phyloP scores from a whole-genome alignment of 2,113 vertebrate genomes.

The Limanda limanda region DNA sequence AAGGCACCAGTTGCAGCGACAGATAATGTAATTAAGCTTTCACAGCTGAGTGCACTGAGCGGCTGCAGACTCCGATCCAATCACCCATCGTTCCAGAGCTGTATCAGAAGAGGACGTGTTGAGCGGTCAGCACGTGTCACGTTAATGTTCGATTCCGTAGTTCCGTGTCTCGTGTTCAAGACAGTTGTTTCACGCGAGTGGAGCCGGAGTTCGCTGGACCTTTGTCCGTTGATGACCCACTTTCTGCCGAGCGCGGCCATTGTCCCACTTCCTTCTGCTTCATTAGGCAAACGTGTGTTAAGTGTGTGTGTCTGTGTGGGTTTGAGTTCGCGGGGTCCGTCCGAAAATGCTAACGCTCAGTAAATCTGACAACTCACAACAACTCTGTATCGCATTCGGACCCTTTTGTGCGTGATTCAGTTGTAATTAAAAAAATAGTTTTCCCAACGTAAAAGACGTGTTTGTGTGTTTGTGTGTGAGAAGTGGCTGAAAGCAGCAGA shows the following conservation, averaged over 20 bases:
- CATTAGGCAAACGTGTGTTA: constrained; percentile 35
- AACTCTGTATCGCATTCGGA: no score
- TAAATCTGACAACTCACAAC: background rate
- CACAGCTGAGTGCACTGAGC: constrained; percentile 61
- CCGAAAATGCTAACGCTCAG: background rate
- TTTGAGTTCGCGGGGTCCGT: background rate
- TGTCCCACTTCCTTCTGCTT: constrained; percentile 58
- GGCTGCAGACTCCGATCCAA: constrained; percentile 43
- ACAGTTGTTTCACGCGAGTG: background rate
- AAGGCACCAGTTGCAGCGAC: constrained; percentile 38
- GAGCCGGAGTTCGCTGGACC: background rate
- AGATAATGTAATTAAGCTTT: constrained; percentile 60
- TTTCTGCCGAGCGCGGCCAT: constrained; percentile 33
- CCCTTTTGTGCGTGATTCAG: no score
- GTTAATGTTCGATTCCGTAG: background rate
- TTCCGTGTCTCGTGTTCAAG: background rate
- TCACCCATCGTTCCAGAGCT: background rate
- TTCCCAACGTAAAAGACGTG: background rate
- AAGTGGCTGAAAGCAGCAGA: background rate
- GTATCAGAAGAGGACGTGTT: background rate
- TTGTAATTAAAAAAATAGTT: no score
- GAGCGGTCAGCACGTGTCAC: background rate
- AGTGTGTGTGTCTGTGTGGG: background rate
- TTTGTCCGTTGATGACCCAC: constrained; percentile 65
- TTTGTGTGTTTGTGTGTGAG: background rate